A percentile compares a stretch with the other conserved stretches of the same genome.
Evolutionary conservation across 1,140 invertebrate genomes (phyloP).

Genomic region (Drosophila micromelanica): DNA sequence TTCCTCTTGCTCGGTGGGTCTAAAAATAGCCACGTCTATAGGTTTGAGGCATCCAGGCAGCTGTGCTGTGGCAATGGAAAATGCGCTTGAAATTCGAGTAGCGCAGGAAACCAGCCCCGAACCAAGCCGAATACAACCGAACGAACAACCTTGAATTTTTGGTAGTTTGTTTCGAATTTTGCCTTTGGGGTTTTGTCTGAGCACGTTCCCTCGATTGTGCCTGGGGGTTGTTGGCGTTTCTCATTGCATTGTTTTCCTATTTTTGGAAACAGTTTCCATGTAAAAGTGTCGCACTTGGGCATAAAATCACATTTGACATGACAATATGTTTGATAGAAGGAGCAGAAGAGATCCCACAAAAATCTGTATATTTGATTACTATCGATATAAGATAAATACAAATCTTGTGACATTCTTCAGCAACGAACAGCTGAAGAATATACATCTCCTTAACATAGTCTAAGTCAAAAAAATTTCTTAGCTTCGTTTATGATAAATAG

Average conservation of each 20-base stretch:
- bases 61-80: conserved; percentile 47
- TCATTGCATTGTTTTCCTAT: conserved; percentile 17
- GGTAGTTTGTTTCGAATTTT: conserved; percentile 24
- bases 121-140: not conserved
- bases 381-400: no score
- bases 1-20: conserved; percentile 10
- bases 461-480: no score
- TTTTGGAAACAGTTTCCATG: conserved; percentile 25
- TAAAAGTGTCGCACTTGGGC: not conserved
- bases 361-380: no score
- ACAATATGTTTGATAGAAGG: no score
- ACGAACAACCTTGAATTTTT: conserved; percentile 18
- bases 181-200: conserved; percentile 32
- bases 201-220: conserved; percentile 34
- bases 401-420: no score
- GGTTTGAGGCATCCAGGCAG: conserved; percentile 37
- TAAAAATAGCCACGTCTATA: conserved; percentile 54
- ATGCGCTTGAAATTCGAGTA: conserved; percentile 62
- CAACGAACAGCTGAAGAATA: no score
- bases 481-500: no score
- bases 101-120: conserved; percentile 39
- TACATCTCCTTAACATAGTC: no score
- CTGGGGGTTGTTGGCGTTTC: conserved; percentile 30
- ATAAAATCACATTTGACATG: no score
- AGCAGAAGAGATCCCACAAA: no score